Evolutionary conservation across 2,888 invertebrate species (phyloP), one percentile per base, ranked within the genome.

Genomic region (Stenodema calcarata): DNA sequence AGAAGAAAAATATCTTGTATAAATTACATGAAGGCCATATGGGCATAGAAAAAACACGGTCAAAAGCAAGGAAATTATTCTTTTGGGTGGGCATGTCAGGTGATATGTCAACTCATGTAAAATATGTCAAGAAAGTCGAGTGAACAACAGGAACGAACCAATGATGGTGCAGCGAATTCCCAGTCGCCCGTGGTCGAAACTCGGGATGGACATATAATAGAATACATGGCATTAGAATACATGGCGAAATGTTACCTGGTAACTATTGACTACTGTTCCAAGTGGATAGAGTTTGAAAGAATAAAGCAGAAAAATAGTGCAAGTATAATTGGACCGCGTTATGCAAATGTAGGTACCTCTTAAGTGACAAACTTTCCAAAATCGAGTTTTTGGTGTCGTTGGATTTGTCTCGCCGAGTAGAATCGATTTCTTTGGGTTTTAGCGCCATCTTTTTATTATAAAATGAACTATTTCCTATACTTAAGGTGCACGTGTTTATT

Each of bases 181-280:
- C 6, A 47, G 41, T 7, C 73, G 30, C n/a, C 73, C 73, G 6
- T 78, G 42, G 78, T 44, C 78, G 18, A 47, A 27, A 42, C 44
- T 78, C 12, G 27, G 78, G n/a, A 78, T 28, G 42, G 75, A 12
- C n/a, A 81, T 81, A 1, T 23, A n/a, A n/a, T 81, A 7, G 81
- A 81, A 42, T 81, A 54, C 30, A 14, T 4, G 14, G 6, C 27
- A n/a, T n/a, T 81, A 7, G 81, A 81, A 42, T 81, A 54, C 30
- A 14, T 4, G 14, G 6, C 27, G 1, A 54, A 27, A 62, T 28
- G 18, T 2, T 81, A 81, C 30, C 18, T 81, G n/a, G 54, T 81
- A 16, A 54, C 23, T 14, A 62, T 81, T 28, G 54, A 81, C n/a
- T 47, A 81, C 23, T 81, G 12, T 50, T 81, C 81, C 3, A 80